These are phyloP conservation scores for Rhabdophis nuchalis DNA, from an alignment of 2,797 vertebrate genomes.

Conservation along the genomic window DNA sequence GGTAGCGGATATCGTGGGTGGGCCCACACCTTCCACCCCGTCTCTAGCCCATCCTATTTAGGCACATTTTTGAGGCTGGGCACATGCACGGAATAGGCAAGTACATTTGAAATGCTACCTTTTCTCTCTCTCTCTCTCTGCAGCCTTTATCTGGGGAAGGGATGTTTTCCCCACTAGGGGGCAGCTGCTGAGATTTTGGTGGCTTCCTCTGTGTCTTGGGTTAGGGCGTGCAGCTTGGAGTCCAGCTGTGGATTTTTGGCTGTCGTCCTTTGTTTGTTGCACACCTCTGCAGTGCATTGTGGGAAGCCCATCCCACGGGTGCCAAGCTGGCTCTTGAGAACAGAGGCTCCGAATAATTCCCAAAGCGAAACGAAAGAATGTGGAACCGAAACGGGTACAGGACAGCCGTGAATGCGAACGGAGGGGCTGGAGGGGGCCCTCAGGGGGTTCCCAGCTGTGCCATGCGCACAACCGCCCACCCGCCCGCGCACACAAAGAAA, in stretches of 20 bases:
- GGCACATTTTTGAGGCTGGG: too few species aligned
- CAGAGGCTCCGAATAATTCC: not conserved
- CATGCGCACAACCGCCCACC: not conserved
- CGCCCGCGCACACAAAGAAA: not conserved
- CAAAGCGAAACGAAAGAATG: fast-evolving
- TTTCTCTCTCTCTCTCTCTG: conserved; percentile 7
- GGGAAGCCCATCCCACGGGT: conserved; percentile 2
- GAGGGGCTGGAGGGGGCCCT: conserved; percentile 35
- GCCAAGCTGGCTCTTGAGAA: fast-evolving
- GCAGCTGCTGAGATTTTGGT: conserved; percentile 27
- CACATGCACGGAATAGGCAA: too few species aligned
- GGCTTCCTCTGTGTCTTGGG: conserved; percentile 48
- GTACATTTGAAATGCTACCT: not conserved
- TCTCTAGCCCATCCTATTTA: too few species aligned
- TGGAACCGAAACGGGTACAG: not conserved
- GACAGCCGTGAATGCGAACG: not conserved
- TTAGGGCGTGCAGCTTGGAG: conserved; percentile 46
- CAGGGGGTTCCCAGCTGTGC: conserved; percentile 15
- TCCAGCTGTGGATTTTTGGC: conserved; percentile 44
- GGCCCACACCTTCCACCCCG: too few species aligned
- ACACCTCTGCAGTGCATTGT: conserved; percentile 33
- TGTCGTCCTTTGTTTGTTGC: conserved; percentile 13
- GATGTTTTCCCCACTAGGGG: conserved; percentile 45
- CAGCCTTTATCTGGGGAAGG: conserved; percentile 34
- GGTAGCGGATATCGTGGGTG: too few species aligned